Evolutionary conservation across 2,797 vertebrate species (phyloP).

Genomic region (Ctenopoma kingsleyae): DNA sequence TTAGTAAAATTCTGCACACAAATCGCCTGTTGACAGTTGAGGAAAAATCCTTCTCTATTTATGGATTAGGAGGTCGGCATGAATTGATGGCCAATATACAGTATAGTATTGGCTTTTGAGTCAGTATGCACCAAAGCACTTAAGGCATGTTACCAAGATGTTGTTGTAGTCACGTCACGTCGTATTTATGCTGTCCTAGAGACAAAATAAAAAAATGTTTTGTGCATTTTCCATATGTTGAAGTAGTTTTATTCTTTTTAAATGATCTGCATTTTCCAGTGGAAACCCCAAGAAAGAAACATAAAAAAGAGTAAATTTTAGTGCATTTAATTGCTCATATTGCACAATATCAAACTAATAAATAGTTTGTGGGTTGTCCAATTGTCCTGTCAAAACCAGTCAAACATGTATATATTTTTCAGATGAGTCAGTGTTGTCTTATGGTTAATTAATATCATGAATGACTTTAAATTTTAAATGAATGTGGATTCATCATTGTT

Average conservation of each 20-base stretch:
- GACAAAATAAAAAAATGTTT: not conserved
- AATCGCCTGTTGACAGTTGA: no score
- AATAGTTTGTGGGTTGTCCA: not conserved
- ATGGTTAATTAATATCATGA: slow-evolving; percentile 14
- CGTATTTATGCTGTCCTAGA: slow-evolving; percentile 1
- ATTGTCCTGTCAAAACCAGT: no score
- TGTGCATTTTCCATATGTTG: not conserved
- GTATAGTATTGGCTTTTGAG: not conserved
- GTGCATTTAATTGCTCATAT: not conserved
- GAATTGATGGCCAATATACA: not conserved
- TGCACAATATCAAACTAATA: slow-evolving; percentile 2
- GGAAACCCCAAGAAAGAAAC: not conserved
- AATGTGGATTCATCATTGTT: not conserved
- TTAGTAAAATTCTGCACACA: no score
- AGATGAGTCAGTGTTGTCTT: slow-evolving; percentile 15
- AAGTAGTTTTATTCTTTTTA: not conserved
- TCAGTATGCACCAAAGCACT: not conserved
- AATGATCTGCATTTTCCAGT: not conserved
- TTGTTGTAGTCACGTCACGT: not conserved
- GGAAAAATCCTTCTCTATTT: not conserved
- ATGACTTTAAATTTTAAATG: not conserved
- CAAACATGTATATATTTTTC: slow-evolving; percentile 2
- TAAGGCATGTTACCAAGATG: not conserved
- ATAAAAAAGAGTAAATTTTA: not conserved
- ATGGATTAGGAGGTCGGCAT: not conserved